Evolutionary conservation across 2,888 invertebrate species (phyloP), one percentile per base, ranked within the genome.

Genomic region (Chalcosyrphus nemorum): DNA sequence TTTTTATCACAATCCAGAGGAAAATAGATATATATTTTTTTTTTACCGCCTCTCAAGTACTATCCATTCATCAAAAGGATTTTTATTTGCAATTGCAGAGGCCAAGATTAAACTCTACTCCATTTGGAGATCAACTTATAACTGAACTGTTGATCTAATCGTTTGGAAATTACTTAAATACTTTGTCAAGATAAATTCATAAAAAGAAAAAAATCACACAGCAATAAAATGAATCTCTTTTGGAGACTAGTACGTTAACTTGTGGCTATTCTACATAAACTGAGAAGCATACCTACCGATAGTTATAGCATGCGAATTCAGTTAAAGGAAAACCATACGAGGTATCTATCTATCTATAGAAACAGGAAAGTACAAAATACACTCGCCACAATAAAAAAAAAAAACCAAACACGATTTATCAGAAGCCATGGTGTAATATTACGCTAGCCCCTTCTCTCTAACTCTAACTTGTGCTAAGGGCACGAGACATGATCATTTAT

Each of bases 151-250:
- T 68, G 61, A 80, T 75, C 38, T 38, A 52, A 84, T 57, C 74
- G 63, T 9, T 65, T 35, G 41, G 24, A 84, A 80, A 80, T 84
- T 70, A 63, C 29, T 84, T 80, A 84, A 84, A 84, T 84, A 59
- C 84, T 70, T 78, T 4, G 15, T 24, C 56, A 74, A 65, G 38
- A 38, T 38, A 78, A 54, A 61, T 52, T 50, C 15, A 32, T 50
- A 70, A 61, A 43, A 35, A 29, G 50, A 65, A 63, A 56, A 43
- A 76, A 76, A 47, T 68, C 50, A 63, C 72, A 82, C 72, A 56
- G 35, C 32, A 63, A 68, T 63, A 74, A 75, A 68, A 75, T 57
- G 72, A 74, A 52, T 82, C 78, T 78, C 72, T 72, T 82, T 72
- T 63, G 66, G 78, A 65, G 78, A 65, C 65, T 27, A 27, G 24